phyloP scores from a whole-genome alignment of 2,888 invertebrate species.

The Melanotus villosus region DNA sequence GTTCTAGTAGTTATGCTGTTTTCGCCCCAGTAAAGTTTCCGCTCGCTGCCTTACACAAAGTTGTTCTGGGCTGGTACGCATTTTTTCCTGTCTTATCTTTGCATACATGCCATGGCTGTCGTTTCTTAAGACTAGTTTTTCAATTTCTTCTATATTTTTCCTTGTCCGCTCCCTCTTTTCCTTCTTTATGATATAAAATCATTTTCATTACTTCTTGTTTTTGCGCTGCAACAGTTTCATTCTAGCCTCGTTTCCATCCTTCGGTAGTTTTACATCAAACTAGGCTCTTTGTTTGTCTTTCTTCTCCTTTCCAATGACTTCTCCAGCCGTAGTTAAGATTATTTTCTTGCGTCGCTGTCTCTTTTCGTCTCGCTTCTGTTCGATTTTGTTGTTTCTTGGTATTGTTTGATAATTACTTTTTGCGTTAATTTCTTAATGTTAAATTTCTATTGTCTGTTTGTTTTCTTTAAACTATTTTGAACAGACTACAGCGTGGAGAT shows the following conservation, averaged over 20 bases:
- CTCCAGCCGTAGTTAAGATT: too few species aligned
- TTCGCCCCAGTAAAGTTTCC: background rate
- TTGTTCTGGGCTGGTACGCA: background rate
- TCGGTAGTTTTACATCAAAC: background rate
- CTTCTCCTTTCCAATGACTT: too few species aligned
- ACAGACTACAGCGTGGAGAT: too few species aligned
- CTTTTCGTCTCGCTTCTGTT: too few species aligned
- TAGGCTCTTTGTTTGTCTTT: too few species aligned
- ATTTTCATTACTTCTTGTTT: background rate
- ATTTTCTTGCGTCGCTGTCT: too few species aligned
- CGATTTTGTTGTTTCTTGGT: too few species aligned
- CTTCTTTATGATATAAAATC: background rate
- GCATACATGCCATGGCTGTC: background rate
- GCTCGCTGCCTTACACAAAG: background rate
- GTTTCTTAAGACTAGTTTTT: background rate
- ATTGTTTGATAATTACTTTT: too few species aligned
- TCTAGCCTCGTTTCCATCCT: background rate
- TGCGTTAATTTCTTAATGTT: too few species aligned
- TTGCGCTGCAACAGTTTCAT: background rate
- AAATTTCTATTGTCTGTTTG: too few species aligned
- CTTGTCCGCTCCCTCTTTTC: background rate
- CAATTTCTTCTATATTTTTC: background rate
- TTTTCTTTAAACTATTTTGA: too few species aligned
- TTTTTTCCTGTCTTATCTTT: background rate
- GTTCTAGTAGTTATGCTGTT: background rate